Evolutionary conservation across 2,113 vertebrate genomes (phyloP).

Genomic region (Melanerpes aurifrons): DNA sequence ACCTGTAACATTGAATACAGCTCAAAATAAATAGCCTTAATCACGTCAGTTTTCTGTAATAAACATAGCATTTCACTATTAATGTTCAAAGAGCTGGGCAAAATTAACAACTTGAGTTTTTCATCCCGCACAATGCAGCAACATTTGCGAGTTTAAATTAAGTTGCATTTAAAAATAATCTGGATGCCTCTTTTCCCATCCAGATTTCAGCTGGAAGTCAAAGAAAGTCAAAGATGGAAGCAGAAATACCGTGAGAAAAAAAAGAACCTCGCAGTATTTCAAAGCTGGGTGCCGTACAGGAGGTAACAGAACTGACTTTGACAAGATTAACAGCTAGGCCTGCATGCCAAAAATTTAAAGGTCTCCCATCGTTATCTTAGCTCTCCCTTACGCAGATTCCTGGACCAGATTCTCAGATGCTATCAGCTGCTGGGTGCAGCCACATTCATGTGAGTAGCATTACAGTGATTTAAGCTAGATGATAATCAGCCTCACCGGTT

Average conservation of each 20-base stretch:
- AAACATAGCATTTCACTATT: not conserved
- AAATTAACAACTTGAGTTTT: not conserved
- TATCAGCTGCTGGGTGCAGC: conserved; percentile 55
- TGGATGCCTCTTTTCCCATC: not conserved
- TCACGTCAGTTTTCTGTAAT: not conserved
- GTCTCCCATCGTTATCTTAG: conserved; percentile 35
- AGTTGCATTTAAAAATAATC: not conserved
- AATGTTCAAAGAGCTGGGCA: not conserved
- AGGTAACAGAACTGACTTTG: not conserved
- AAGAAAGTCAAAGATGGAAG: conserved; percentile 1
- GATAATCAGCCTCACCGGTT: conserved; percentile 32
- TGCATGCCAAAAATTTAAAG: conserved; percentile 42
- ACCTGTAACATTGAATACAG: not conserved
- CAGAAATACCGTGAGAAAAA: conserved; percentile 38
- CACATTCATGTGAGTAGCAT: conserved; percentile 20
- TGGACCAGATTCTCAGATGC: conserved; percentile 46
- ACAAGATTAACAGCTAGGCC: conserved; percentile 9
- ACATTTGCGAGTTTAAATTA: not conserved
- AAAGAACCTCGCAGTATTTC: not conserved
- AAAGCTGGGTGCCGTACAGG: not conserved
- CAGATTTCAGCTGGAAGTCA: not conserved
- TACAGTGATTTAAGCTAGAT: conserved; percentile 51
- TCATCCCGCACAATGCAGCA: not conserved
- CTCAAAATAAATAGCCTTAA: not conserved
- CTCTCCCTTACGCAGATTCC: conserved; percentile 45